These are phyloP conservation scores for Zoanthus solanderi DNA, from an alignment of 92 coral and sea anemone species.

Conservation along the genomic window DNA sequence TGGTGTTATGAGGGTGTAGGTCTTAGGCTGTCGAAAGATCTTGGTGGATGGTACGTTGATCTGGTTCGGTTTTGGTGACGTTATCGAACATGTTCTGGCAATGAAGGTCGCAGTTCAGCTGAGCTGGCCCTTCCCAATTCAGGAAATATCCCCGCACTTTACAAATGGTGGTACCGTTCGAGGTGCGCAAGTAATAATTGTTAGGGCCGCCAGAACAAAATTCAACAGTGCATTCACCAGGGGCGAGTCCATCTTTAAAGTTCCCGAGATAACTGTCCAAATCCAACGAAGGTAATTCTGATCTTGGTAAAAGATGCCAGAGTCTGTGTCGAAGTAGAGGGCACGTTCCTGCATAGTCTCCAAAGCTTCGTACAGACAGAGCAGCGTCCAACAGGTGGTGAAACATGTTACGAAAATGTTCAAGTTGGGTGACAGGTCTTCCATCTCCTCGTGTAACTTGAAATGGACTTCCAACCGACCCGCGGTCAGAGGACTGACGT, in stretches of 20 bases:
- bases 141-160: neutral
- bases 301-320: neutral
- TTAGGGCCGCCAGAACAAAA: neutral
- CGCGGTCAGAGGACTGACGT: neutral
- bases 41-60: neutral
- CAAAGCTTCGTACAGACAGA: neutral
- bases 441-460: neutral
- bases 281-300: neutral
- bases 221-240: neutral
- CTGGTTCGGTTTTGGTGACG: neutral
- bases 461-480: neutral
- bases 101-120: neutral
- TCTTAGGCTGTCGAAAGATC: slow-evolving; percentile 2
- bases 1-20: neutral
- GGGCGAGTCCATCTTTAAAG: neutral
- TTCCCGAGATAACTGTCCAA: neutral
- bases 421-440: neutral
- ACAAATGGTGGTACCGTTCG: neutral
- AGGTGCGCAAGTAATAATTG: neutral
- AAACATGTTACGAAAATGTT: neutral
- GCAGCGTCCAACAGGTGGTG: neutral
- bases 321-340: neutral
- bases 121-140: neutral
- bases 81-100: neutral
- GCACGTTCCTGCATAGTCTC: neutral